phyloP scores from a whole-genome alignment of 2,888 invertebrate genomes.

The Rhabditoides inermis region DNA sequence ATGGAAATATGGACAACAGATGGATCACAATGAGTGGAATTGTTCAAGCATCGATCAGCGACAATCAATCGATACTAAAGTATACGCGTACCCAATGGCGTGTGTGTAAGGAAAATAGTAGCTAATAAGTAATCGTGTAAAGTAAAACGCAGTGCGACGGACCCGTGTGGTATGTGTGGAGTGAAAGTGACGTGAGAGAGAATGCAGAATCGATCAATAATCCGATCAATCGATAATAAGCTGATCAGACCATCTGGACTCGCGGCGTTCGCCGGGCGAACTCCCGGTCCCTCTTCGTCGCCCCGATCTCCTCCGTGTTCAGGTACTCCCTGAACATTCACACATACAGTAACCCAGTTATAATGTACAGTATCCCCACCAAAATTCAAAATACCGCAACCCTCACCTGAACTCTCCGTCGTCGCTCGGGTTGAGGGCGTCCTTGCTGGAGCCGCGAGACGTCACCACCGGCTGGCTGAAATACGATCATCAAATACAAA shows the following conservation, averaged over 20 bases:
- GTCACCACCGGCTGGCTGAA: conserved; percentile 10
- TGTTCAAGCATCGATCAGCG: no score
- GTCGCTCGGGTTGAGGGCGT: conserved; percentile 9
- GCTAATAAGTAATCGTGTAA: no score
- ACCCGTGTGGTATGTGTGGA: no score
- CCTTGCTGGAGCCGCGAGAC: conserved; percentile 11
- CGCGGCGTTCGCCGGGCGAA: conserved; percentile 7
- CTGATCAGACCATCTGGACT: conserved; percentile 7
- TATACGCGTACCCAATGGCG: no score
- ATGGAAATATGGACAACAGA: no score
- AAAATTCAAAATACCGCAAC: neutral
- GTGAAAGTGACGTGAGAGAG: no score
- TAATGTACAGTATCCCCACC: neutral
- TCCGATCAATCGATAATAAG: no score
- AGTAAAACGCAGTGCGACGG: no score
- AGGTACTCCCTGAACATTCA: conserved; percentile 7
- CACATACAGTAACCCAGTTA: neutral
- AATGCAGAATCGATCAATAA: no score
- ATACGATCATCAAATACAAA: conserved; percentile 13
- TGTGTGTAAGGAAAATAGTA: no score
- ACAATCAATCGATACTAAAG: no score
- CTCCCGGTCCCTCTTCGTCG: conserved; percentile 8
- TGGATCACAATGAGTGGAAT: no score
- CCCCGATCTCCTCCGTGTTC: conserved; percentile 1
- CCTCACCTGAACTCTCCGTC: conserved; percentile 14